Percentiles rank a stretch among this genome's conserved stretches.
These are phyloP conservation scores for Haliaeetus leucogaster DNA, from an alignment of 2,113 vertebrate genomes.

Conservation along the genomic window DNA sequence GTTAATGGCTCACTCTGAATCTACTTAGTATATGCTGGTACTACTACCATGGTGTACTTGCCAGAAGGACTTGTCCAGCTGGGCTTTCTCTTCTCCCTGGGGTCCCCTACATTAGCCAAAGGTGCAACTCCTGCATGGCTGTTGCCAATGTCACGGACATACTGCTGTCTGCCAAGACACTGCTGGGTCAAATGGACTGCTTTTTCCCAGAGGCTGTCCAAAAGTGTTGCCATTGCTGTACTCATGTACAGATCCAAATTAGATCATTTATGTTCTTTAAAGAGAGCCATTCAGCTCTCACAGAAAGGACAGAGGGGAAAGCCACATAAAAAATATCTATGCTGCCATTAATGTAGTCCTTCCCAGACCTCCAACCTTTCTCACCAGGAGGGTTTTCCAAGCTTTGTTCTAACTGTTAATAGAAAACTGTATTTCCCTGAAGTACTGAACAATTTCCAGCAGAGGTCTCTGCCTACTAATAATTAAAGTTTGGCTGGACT, in stretches of 20 bases:
- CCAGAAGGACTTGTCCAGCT: background rate
- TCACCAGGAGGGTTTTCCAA: background rate
- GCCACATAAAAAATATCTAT: background rate
- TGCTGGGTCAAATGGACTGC: background rate
- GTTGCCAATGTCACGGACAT: background rate
- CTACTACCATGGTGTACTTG: background rate
- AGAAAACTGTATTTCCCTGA: background rate
- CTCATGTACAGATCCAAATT: background rate
- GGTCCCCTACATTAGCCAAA: background rate
- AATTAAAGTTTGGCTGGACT: background rate
- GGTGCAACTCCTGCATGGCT: background rate
- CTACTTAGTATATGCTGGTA: background rate
- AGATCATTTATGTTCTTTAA: background rate
- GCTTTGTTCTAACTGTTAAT: background rate
- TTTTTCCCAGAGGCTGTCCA: background rate
- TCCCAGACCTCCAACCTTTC: background rate
- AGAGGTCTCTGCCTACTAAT: conserved; percentile 65
- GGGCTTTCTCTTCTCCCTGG: background rate
- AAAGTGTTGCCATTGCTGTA: background rate
- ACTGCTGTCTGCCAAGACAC: background rate
- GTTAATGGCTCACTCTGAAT: background rate
- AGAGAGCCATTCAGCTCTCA: background rate
- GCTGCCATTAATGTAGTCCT: background rate
- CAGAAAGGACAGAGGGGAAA: background rate
- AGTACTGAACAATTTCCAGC: conserved; percentile 41